These are phyloP conservation scores for Polyergus mexicanus DNA, from an alignment of 1,140 invertebrate species.

Conservation along the genomic window DNA sequence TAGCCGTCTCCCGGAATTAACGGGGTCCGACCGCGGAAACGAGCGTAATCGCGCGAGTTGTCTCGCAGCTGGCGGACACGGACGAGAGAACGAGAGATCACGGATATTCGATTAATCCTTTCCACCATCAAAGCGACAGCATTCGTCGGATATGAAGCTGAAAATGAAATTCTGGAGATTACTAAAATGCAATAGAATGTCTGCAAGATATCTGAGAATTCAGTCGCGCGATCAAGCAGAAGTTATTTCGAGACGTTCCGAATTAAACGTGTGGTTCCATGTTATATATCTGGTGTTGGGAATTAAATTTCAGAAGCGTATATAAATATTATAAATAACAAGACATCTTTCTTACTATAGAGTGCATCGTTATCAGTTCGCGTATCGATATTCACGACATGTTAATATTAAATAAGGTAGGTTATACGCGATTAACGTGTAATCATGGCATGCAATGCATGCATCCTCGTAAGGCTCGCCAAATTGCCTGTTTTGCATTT, in stretches of 20 bases:
- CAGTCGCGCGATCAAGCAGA: background rate
- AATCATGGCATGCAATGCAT: conserved; percentile 27
- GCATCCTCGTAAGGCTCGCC: conserved; percentile 37
- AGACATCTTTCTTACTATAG: background rate
- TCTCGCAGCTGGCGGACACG: conserved; percentile 25
- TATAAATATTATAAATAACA: background rate
- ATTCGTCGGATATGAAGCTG: background rate
- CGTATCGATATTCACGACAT: conserved; percentile 11
- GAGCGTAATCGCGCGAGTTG: conserved; percentile 36
- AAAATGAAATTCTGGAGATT: conserved; percentile 15
- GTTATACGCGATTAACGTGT: conserved; percentile 5
- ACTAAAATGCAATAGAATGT: background rate
- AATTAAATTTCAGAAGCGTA: background rate
- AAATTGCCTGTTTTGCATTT: conserved; percentile 58
- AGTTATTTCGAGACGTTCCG: conserved; percentile 9
- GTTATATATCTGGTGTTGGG: background rate
- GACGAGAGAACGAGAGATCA: conserved; percentile 29
- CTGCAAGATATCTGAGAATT: background rate
- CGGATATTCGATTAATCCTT: conserved; percentile 46
- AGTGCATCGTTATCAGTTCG: background rate
- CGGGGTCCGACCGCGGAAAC: conserved; percentile 44
- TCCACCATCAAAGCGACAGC: conserved; percentile 12
- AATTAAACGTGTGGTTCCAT: background rate
- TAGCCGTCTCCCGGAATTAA: conserved; percentile 33
- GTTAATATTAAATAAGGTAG: background rate